Percentiles rank a stretch among this genome's conserved stretches.
Conservation (phyloP, 2,888 invertebrate genomes). For the Nebria salina region DNA sequence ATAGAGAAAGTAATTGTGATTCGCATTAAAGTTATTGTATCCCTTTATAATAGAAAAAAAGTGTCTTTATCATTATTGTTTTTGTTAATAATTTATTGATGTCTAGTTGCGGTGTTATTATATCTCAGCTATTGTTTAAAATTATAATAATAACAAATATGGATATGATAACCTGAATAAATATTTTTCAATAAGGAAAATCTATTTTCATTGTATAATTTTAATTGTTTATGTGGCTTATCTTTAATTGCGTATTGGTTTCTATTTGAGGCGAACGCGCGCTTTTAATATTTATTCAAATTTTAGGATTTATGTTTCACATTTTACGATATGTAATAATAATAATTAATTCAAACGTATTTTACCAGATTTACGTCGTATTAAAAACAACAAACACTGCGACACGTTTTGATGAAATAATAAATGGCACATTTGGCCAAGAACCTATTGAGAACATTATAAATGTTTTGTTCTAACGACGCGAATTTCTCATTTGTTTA, state of each 20-base stretch:
- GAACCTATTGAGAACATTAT: neutral
- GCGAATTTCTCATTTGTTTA: neutral
- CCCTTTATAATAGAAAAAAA: neutral
- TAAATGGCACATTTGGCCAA: neutral
- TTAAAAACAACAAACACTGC: neutral
- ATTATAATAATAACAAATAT: neutral
- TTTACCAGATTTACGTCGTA: neutral
- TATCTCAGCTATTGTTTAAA: slow-evolving; percentile 13
- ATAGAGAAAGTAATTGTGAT: slow-evolving; percentile 38
- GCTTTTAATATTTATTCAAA: too few species aligned
- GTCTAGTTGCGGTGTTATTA: neutral
- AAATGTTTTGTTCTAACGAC: neutral
- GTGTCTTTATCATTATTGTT: neutral
- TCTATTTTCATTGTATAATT: neutral
- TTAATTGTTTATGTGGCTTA: neutral
- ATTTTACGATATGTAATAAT: too few species aligned
- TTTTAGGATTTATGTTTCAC: too few species aligned
- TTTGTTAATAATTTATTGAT: slow-evolving; percentile 14
- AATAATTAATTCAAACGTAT: too few species aligned
- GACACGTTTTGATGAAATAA: neutral
- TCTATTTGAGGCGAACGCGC: neutral
- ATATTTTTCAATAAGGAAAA: slow-evolving; percentile 3
- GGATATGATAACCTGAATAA: slow-evolving; percentile 26
- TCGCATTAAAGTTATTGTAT: slow-evolving; percentile 14
- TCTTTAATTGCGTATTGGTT: neutral